Conservation (phyloP, 2,888 invertebrate species). For the Tolmerus cingulatus region DNA sequence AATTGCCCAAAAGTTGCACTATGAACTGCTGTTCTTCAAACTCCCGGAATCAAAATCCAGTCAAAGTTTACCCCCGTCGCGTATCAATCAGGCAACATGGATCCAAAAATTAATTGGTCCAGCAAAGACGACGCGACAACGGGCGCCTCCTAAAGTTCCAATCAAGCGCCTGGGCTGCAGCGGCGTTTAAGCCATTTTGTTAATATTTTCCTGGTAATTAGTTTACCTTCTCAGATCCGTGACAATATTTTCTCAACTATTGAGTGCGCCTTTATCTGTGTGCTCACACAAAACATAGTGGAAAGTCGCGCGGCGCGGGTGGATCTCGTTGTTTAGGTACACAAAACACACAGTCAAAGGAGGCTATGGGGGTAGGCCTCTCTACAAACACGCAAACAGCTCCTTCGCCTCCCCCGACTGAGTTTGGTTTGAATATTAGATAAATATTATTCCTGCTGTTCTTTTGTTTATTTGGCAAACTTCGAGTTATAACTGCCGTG, state of each 20-base stretch:
- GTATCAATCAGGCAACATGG: background rate
- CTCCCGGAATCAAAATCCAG: background rate
- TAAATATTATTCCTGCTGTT: constrained; percentile 41
- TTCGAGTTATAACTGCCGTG: constrained; percentile 38
- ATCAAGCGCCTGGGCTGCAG: background rate
- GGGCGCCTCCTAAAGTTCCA: background rate
- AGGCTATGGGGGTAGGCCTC: background rate
- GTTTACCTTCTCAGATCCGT: constrained; percentile 34
- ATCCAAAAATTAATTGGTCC: background rate
- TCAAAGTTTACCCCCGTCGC: background rate
- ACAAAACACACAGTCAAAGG: background rate
- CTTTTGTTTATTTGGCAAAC: constrained; percentile 41
- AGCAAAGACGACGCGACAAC: background rate
- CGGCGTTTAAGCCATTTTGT: constrained; percentile 20
- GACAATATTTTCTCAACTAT: constrained; percentile 37
- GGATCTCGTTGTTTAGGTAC: background rate
- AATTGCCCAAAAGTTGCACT: background rate
- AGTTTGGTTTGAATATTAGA: constrained; percentile 41
- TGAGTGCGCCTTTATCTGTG: constrained; percentile 13
- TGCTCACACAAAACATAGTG: constrained; percentile 12
- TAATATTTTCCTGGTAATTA: constrained; percentile 30
- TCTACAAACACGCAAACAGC: constrained; percentile 26
- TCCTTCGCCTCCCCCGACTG: constrained; percentile 5
- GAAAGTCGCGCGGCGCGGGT: constrained; percentile 32
- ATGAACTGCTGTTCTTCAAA: background rate